Evolutionary conservation across 2,888 invertebrate genomes (phyloP).

Genomic region (Auanema freiburgensis): DNA sequence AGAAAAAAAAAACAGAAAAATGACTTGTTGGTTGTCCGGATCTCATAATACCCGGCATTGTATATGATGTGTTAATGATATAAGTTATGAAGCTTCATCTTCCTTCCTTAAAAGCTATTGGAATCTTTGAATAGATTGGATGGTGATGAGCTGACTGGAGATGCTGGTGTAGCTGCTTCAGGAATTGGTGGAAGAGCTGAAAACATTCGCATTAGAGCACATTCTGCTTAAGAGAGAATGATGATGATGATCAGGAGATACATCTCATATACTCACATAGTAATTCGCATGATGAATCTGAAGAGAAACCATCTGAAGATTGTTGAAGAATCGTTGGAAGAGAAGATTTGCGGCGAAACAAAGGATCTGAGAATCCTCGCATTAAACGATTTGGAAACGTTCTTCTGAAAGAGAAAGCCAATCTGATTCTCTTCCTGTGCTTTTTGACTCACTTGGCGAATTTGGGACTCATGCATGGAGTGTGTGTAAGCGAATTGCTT

Average conservation of each 20-base stretch:
- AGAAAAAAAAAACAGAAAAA: no score
- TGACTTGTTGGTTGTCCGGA: no score
- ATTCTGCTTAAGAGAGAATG: background rate
- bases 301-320: conserved; percentile 14
- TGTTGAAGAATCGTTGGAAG: conserved; percentile 27
- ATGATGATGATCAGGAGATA: background rate
- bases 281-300: conserved; percentile 30
- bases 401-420: conserved; percentile 21
- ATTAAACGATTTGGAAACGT: conserved; percentile 34
- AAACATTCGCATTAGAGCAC: conserved; percentile 4
- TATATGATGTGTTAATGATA: no score
- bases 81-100: no score
- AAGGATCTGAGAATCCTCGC: conserved; percentile 39
- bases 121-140: conserved; percentile 29
- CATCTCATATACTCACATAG: conserved; percentile 17
- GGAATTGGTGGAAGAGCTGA: conserved; percentile 45
- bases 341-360: conserved; percentile 35
- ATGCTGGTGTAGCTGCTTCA: conserved; percentile 45
- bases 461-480: conserved; percentile 18
- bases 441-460: conserved; percentile 14
- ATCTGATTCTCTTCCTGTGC: background rate
- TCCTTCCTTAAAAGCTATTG: background rate
- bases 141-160: conserved; percentile 25
- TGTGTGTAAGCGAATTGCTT: conserved; percentile 20
- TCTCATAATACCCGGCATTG: no score